A percentile compares a stretch with the other conserved stretches of the same genome.
phyloP scores from a whole-genome alignment of 1,140 invertebrate genomes.

The Leptinotarsa texana region DNA sequence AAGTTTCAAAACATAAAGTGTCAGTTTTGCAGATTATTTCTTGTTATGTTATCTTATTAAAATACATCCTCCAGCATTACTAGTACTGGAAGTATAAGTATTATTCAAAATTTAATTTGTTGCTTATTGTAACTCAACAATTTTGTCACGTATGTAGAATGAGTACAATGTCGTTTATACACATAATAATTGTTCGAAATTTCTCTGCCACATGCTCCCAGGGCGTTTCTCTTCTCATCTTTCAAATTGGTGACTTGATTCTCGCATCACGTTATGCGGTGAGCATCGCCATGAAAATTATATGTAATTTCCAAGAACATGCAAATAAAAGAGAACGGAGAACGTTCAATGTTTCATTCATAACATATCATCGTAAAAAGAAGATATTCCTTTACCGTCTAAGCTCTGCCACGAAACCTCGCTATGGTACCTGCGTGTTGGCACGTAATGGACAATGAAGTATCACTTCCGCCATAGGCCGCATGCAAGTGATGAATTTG shows the following conservation, averaged over 20 bases:
- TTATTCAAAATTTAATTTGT: no score
- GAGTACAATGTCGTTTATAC: no score
- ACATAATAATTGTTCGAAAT: no score
- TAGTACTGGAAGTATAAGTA: no score
- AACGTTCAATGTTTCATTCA: constrained; percentile 4
- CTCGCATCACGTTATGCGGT: not conserved
- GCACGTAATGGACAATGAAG: not conserved
- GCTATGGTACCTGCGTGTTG: not conserved
- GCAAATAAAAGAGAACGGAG: constrained; percentile 2
- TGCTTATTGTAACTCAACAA: no score
- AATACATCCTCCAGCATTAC: no score
- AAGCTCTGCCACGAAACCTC: not conserved
- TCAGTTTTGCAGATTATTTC: no score
- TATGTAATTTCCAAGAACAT: constrained; percentile 3
- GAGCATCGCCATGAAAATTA: constrained; percentile 2
- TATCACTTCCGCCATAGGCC: constrained; percentile 1
- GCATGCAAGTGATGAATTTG: not conserved
- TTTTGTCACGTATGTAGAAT: no score
- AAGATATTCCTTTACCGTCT: constrained; percentile 8
- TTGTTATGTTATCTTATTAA: no score
- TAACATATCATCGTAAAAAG: constrained; percentile 4
- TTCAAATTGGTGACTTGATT: not conserved
- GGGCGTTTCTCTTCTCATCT: no score
- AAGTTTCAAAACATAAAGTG: no score
- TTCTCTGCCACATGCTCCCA: no score